phyloP scores from a whole-genome alignment of 2,888 invertebrate genomes.

The Argyra leucocephala region DNA sequence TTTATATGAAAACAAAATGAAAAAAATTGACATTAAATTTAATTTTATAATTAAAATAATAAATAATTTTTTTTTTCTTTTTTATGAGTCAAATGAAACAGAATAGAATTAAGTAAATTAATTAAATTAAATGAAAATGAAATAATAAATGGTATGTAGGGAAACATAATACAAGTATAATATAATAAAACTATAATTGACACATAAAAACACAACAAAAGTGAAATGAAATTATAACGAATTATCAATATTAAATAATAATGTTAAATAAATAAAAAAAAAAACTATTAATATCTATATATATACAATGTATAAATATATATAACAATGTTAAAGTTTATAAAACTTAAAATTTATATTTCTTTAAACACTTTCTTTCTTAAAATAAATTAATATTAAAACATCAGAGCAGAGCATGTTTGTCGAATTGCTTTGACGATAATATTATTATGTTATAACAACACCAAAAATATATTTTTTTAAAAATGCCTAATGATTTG shows the following conservation, averaged over 20 bases:
- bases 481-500: too few species aligned
- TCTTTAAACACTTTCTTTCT: too few species aligned
- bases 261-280: neutral
- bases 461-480: too few species aligned
- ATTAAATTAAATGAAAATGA: neutral
- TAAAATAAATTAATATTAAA: too few species aligned
- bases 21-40: neutral
- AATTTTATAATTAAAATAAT: neutral
- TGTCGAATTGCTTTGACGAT: too few species aligned
- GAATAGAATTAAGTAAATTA: neutral
- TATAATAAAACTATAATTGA: neutral
- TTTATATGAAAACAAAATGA: neutral
- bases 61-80: neutral
- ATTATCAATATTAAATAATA: neutral
- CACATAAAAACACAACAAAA: neutral
- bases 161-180: neutral
- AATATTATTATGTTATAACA: too few species aligned
- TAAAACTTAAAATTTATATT: neutral
- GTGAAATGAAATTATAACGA: neutral
- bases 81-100: constrained; percentile 1
- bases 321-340: neutral
- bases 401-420: too few species aligned
- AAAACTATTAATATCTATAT: too few species aligned
- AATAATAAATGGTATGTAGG: neutral
- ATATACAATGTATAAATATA: neutral